A percentile compares a stretch with the other conserved stretches of the same genome.
These are phyloP conservation scores for Chloropsis cyanopogon DNA, from an alignment of 2,113 vertebrate genomes.

Conservation along the genomic window DNA sequence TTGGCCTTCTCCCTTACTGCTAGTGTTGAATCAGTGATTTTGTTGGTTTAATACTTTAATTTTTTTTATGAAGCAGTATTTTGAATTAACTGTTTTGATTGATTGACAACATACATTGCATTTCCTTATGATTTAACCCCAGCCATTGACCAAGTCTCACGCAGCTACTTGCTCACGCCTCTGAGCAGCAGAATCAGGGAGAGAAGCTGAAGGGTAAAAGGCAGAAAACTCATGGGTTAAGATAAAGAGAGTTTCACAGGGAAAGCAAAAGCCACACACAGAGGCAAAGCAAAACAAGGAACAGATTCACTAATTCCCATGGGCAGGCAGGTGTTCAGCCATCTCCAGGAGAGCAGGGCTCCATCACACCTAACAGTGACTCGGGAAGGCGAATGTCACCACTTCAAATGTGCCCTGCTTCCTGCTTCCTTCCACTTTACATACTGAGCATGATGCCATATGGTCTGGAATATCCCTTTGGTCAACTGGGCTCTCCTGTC, in stretches of 20 bases:
- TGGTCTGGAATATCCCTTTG: neutral
- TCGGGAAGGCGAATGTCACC: neutral
- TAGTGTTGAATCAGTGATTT: neutral
- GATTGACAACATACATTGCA: neutral
- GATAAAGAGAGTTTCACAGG: neutral
- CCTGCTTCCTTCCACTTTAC: neutral
- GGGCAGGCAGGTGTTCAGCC: neutral
- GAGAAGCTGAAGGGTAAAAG: neutral
- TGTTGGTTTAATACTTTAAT: neutral
- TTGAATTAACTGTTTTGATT: neutral
- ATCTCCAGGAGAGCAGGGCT: neutral
- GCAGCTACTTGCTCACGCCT: fast-evolving
- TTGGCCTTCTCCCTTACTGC: neutral
- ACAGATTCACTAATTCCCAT: neutral
- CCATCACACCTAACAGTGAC: fast-evolving
- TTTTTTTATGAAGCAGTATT: neutral
- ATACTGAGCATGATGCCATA: neutral
- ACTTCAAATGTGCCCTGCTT: neutral
- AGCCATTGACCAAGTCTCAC: neutral
- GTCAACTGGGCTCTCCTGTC: neutral
- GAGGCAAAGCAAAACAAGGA: neutral
- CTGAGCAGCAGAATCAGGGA: neutral
- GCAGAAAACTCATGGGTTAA: neutral
- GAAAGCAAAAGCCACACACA: neutral
- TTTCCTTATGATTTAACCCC: neutral